Conservation (phyloP, 2,797 vertebrate genomes). For the Gymnodraco acuticeps region DNA sequence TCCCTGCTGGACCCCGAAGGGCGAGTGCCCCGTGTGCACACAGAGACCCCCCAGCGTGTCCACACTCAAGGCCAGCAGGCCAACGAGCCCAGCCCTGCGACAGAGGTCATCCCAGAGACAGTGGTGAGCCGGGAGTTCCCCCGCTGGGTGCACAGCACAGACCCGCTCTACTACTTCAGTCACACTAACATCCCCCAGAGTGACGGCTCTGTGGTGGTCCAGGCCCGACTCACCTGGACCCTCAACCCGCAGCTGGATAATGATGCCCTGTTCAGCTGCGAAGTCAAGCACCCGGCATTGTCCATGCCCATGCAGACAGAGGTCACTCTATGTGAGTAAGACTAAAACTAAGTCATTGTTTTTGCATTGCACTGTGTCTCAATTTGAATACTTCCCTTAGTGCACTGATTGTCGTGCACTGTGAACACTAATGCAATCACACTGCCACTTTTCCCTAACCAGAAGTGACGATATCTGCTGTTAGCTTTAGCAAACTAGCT, state of each 20-base stretch:
- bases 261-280: constrained; percentile 97
- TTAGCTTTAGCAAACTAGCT: too few species aligned
- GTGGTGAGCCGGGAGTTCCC: constrained; percentile 98
- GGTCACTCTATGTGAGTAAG: constrained; percentile 92
- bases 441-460: too few species aligned
- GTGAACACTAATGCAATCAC: too few species aligned
- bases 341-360: constrained; percentile 1
- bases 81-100: constrained; percentile 85
- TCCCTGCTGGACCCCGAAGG: constrained; percentile 88
- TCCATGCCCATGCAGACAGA: constrained; percentile 99
- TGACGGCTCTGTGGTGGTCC: constrained; percentile 94
- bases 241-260: constrained; percentile 98
- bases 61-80: constrained; percentile 82
- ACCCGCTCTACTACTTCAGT: constrained; percentile 94
- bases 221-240: constrained; percentile 97
- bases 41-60: constrained; percentile 79
- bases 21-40: constrained; percentile 80
- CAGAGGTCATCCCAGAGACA: constrained; percentile 93
- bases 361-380: constrained; percentile 11
- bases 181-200: constrained; percentile 92
- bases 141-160: constrained; percentile 93
- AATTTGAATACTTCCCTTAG: too few species aligned
- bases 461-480: too few species aligned
- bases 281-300: constrained; percentile 96
- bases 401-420: too few species aligned